Percentiles rank a stretch among this genome's conserved stretches.
phyloP scores from a whole-genome alignment of 2,113 vertebrate genomes.

The Mohoua ochrocephala region DNA sequence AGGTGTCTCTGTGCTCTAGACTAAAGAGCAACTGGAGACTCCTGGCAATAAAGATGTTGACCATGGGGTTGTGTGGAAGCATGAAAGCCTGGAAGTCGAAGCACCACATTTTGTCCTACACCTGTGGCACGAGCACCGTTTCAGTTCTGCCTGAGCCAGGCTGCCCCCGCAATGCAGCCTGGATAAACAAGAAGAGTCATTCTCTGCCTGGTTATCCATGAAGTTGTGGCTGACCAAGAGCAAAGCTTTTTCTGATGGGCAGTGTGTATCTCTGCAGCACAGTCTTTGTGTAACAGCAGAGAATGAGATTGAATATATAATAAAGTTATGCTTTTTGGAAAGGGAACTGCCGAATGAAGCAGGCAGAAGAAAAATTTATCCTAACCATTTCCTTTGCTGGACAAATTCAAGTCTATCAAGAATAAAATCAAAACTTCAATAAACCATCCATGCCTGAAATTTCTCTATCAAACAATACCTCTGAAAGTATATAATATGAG shows the following conservation, averaged over 20 bases:
- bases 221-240: background rate
- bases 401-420: background rate
- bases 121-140: accelerated
- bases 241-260: background rate
- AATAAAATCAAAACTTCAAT: slow-evolving; percentile 44
- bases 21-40: background rate
- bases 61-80: background rate
- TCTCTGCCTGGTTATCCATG: background rate
- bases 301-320: background rate
- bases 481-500: background rate
- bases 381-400: background rate
- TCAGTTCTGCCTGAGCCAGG: background rate
- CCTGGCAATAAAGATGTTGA: background rate
- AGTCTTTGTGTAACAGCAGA: background rate
- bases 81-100: background rate
- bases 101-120: background rate
- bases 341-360: background rate
- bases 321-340: background rate
- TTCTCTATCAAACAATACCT: background rate
- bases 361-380: background rate
- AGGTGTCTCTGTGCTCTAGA: background rate
- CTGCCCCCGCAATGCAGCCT: background rate
- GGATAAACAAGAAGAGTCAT: background rate
- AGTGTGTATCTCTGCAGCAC: background rate
- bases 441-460: background rate